These are phyloP conservation scores for Plecotus auritus DNA, from an alignment of 2,113 vertebrate species.

Conservation along the genomic window DNA sequence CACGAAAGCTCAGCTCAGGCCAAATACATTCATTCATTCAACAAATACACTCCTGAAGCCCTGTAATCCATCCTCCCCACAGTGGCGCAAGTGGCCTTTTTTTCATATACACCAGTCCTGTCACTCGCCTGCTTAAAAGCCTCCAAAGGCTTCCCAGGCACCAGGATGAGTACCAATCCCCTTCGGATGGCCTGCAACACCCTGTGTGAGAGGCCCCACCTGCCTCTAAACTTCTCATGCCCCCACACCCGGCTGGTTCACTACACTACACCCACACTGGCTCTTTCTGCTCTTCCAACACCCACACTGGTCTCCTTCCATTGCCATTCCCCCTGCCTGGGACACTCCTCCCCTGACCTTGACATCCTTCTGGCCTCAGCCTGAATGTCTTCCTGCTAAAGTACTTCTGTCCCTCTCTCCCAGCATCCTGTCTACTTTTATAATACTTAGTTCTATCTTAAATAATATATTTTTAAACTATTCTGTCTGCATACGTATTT, in stretches of 20 bases:
- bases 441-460: neutral
- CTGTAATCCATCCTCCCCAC: neutral
- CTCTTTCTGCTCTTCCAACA: too few species aligned
- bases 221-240: neutral
- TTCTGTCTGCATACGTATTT: neutral
- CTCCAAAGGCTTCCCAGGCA: neutral
- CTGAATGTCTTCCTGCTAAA: neutral
- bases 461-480: neutral
- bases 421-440: neutral
- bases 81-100: neutral
- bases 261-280: too few species aligned
- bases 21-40: neutral
- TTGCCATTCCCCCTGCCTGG: neutral
- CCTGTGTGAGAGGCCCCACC: neutral
- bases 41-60: neutral
- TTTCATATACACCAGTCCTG: neutral
- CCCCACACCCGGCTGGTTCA: too few species aligned
- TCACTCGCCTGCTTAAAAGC: neutral
- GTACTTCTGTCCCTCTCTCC: neutral
- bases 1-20: neutral
- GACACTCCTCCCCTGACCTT: neutral
- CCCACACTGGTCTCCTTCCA: too few species aligned
- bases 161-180: neutral
- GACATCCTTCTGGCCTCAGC: neutral
- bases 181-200: accelerated